These are phyloP conservation scores for Nephrocerus scutellatus DNA, from an alignment of 2,888 invertebrate species.

Conservation along the genomic window DNA sequence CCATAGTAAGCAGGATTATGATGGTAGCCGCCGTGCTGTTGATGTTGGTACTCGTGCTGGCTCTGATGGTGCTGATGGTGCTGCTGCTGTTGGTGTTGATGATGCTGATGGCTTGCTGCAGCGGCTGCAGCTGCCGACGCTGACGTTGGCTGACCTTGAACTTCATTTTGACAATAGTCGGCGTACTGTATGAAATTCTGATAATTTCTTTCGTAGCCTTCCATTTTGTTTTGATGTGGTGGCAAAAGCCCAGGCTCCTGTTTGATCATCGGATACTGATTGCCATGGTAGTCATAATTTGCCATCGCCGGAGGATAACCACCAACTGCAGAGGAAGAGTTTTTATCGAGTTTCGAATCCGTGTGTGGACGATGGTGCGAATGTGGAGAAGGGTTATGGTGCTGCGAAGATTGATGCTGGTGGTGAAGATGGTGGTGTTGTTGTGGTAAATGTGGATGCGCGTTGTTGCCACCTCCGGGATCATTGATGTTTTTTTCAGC, in stretches of 20 bases:
- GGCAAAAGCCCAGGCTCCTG: constrained; percentile 45
- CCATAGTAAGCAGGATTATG: constrained; percentile 42
- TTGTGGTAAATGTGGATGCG: constrained; percentile 17
- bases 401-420: constrained; percentile 18
- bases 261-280: constrained; percentile 38
- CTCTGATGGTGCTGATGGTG: constrained; percentile 18
- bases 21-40: constrained; percentile 31
- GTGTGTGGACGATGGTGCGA: constrained; percentile 5
- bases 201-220: constrained; percentile 48
- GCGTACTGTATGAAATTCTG: constrained; percentile 49
- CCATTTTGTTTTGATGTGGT: constrained; percentile 44
- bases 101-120: constrained; percentile 29
- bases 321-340: no score
- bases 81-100: constrained; percentile 14
- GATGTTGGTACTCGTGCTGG: constrained; percentile 37
- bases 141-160: constrained; percentile 36
- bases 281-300: constrained; percentile 38
- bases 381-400: constrained; percentile 19
- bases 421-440: constrained; percentile 20
- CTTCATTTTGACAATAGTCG: constrained; percentile 47
- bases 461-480: constrained; percentile 37
- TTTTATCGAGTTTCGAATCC: constrained; percentile 26
- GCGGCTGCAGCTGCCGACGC: constrained; percentile 18
- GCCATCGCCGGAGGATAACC: constrained; percentile 27
- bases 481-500: constrained; percentile 45